phyloP scores from a whole-genome alignment of 2,888 invertebrate genomes.

The Priocnemis perturbator region DNA sequence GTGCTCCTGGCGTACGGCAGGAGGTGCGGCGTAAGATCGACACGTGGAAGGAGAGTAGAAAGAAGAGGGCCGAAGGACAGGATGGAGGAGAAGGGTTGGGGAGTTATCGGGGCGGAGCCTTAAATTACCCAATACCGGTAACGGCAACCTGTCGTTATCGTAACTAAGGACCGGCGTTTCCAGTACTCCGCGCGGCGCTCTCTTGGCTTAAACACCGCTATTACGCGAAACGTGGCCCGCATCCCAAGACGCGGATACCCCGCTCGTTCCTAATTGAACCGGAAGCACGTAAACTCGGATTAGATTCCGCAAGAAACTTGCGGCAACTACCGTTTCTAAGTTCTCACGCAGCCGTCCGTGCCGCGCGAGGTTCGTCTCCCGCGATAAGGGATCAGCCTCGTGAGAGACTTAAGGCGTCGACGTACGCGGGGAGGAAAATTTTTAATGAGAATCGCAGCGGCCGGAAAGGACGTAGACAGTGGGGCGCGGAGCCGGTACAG shows the following conservation, averaged over 20 bases:
- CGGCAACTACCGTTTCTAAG: conserved; percentile 37
- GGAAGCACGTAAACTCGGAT: conserved; percentile 39
- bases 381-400: no score
- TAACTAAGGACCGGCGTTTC: no score
- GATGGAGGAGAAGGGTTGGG: no score
- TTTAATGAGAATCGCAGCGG: conserved; percentile 14
- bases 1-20: no score
- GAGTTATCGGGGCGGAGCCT: no score
- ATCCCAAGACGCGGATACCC: conserved; percentile 37
- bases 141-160: no score
- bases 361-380: background rate
- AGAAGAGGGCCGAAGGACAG: no score
- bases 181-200: conserved; percentile 8
- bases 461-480: background rate
- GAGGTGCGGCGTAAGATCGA: no score
- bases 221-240: conserved; percentile 33
- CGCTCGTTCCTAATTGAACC: conserved; percentile 37
- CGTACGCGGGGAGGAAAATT: background rate
- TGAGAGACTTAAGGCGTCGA: background rate
- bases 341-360: conserved; percentile 18
- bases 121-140: no score
- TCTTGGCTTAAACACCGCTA: conserved; percentile 3
- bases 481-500: no score
- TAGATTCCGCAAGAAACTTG: conserved; percentile 33
- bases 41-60: no score